Base-by-base conservation (phyloP, 2,888 invertebrate species). In the Sepiola atlantica region DNA sequence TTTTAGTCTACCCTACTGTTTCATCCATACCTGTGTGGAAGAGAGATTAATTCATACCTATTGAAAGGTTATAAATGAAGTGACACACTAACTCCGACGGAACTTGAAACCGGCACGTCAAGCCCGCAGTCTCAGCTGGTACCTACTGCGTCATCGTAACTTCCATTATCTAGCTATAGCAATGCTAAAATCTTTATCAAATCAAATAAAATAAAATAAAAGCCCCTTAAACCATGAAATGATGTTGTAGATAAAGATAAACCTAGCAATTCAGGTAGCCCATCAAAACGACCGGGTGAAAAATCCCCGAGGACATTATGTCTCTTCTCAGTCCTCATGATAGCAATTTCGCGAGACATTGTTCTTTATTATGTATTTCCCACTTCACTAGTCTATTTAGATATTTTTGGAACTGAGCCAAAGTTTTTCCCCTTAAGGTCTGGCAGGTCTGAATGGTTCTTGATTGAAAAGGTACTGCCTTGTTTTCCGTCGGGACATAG, bases 361-460 rank as follows among this genome's bases (percentile, higher is more conserved):
- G 77, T 77, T 77, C 77, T 77, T 77, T 77, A 77, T 77, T 32
- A 77, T 77, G n/a, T n/a, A 77, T 77, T 77, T 77, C n/a, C 77
- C 16, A 77, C 77, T 77, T 77, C n/a, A 14, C 77, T 32, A n/a
- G n/a, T 77, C 77, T n/a, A 77, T 77, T 77, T 77, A 77, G 77
- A 77, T n/a, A 77, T 77, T n/a, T n/a, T 77, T 77, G 77, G 77
- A 77, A 77, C 32, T 14, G 77, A n/a, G 77, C 77, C 77, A 77
- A 77, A 77, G n/a, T 16, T 77, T 77, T 77, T 32, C 77, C 77
- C 77, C n/a, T 77, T 77, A 14, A 77, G n/a, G 77, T n/a, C 77
- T 77, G 77, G 77, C 77, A 77, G 77, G 77, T 77, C 77, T 77
- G 77, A 77, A 77, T 77, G n/a, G 77, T 77, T 32, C 77, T 77